These are phyloP conservation scores for Sinonovacula constricta DNA, from an alignment of 1,140 invertebrate species.

Conservation along the genomic window DNA sequence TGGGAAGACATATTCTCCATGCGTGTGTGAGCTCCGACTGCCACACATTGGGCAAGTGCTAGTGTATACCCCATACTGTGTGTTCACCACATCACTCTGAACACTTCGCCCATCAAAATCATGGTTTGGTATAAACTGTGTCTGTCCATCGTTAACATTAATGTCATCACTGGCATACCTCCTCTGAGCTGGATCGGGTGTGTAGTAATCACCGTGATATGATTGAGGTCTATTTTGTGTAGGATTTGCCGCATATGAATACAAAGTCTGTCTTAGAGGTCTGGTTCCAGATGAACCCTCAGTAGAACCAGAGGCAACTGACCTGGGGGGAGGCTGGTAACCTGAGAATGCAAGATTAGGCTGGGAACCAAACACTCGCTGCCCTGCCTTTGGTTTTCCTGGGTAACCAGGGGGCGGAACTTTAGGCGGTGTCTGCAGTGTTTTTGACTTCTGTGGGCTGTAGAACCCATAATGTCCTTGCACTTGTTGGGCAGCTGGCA, in stretches of 20 bases:
- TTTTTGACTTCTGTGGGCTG: slow-evolving; percentile 41
- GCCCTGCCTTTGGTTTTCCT: slow-evolving; percentile 16
- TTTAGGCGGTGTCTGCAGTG: slow-evolving; percentile 11
- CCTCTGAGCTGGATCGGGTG: slow-evolving; percentile 36
- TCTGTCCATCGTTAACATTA: slow-evolving; percentile 45
- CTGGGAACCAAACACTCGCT: slow-evolving; percentile 50
- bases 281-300: background rate
- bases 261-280: slow-evolving; percentile 46
- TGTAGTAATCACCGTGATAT: slow-evolving; percentile 16
- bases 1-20: slow-evolving; percentile 60
- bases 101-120: slow-evolving; percentile 32
- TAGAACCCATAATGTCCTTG: slow-evolving; percentile 56
- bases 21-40: slow-evolving; percentile 59
- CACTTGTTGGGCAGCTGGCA: background rate
- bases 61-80: slow-evolving; percentile 20
- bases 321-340: slow-evolving; percentile 36
- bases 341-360: slow-evolving; percentile 32
- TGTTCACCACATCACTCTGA: slow-evolving; percentile 12
- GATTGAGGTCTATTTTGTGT: slow-evolving; percentile 34
- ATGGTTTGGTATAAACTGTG: slow-evolving; percentile 35
- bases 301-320: slow-evolving; percentile 29
- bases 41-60: slow-evolving; percentile 66
- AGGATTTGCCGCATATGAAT: slow-evolving; percentile 48
- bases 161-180: slow-evolving; percentile 58
- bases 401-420: slow-evolving; percentile 2